These are phyloP conservation scores for Callospermophilus lateralis DNA, from an alignment of 2,113 vertebrate species.

Conservation along the genomic window DNA sequence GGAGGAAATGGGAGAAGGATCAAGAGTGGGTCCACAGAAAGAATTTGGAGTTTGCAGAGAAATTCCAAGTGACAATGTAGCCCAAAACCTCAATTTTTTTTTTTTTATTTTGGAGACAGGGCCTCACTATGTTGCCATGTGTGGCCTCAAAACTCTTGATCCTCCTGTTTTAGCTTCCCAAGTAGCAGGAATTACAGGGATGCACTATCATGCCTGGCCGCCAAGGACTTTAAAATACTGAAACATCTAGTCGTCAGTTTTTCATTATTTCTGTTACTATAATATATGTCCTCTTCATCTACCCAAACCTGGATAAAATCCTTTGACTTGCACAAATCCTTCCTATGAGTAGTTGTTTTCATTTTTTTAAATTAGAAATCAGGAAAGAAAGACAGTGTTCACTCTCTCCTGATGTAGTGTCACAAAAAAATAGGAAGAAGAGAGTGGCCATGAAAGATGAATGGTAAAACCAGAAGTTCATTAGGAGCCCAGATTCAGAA, in stretches of 20 bases:
- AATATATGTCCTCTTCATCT: not conserved
- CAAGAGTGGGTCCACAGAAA: not conserved
- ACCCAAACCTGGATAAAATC: not conserved
- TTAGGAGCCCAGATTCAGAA: not conserved
- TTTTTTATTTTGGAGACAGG: not conserved
- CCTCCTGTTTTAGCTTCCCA: not conserved
- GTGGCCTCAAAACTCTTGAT: not conserved
- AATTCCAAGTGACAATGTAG: not conserved
- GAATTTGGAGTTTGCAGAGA: not conserved
- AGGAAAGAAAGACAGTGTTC: not conserved
- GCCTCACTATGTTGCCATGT: not conserved
- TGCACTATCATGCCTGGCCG: not conserved
- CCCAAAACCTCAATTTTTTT: not conserved
- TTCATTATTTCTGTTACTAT: slow-evolving; percentile 2
- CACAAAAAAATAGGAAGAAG: not conserved
- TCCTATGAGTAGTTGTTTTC: not conserved
- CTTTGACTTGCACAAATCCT: slow-evolving; percentile 12
- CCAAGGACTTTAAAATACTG: not conserved
- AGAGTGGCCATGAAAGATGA: not conserved
- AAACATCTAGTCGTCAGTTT: not conserved
- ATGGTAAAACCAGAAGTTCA: not conserved
- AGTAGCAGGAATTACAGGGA: not conserved
- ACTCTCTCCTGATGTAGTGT: not conserved
- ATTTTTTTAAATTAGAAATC: not conserved
- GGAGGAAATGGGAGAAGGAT: not conserved